Percentiles rank a stretch among this genome's conserved stretches.
phyloP scores from a whole-genome alignment of 2,113 vertebrate species.

The Chauna torquata region DNA sequence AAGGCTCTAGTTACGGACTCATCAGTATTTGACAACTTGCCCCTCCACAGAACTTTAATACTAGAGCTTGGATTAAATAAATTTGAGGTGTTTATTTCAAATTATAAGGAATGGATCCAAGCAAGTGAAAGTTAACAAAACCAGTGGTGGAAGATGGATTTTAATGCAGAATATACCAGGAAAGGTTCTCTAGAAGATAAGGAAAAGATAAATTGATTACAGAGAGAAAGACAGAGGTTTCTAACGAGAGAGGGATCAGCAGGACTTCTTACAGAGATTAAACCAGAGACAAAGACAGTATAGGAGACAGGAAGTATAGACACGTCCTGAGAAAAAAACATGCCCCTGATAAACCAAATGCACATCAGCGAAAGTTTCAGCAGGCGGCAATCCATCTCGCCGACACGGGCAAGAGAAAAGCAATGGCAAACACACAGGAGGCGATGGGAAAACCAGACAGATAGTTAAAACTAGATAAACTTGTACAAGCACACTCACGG shows the following conservation, averaged over 20 bases:
- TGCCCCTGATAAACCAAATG: background rate
- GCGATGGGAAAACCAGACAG: background rate
- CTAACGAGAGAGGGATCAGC: fast-evolving
- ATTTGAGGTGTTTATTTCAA: background rate
- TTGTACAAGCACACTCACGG: background rate
- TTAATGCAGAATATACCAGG: fast-evolving
- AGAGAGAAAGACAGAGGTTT: background rate
- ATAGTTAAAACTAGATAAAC: background rate
- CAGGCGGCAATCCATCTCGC: background rate
- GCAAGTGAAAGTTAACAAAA: fast-evolving
- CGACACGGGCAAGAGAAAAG: too few species aligned
- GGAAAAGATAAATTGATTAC: background rate
- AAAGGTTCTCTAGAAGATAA: background rate
- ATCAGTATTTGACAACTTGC: background rate
- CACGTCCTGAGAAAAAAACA: background rate
- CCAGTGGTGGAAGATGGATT: background rate
- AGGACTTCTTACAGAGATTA: background rate
- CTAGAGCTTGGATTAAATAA: background rate
- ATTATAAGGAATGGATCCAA: background rate
- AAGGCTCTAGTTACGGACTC: background rate
- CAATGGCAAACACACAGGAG: background rate
- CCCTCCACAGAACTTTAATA: background rate
- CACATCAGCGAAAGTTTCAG: background rate
- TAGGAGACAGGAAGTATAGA: background rate
- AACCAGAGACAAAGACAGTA: background rate